Evolutionary conservation across 2,113 vertebrate genomes (phyloP).

Genomic region (Otus sunia): DNA sequence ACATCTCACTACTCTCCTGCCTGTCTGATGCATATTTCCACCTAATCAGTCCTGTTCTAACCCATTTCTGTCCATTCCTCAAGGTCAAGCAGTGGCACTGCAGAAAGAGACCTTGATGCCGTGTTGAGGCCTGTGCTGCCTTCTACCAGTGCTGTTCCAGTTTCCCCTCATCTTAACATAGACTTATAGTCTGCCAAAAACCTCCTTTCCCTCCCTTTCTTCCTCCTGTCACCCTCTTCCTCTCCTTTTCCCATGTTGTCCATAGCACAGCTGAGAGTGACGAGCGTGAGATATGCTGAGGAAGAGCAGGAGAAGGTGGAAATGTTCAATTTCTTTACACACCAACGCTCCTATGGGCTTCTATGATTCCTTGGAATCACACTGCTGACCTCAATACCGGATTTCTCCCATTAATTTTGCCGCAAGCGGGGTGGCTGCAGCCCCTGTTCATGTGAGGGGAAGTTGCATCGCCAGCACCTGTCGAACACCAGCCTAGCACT

Average conservation of each 20-base stretch:
- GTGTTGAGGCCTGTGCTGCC: rapidly evolving
- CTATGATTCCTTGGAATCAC: neutral
- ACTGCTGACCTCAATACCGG: neutral
- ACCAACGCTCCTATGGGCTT: neutral
- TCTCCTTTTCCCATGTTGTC: neutral
- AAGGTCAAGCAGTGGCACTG: neutral
- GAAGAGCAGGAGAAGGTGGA: neutral
- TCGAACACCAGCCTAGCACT: neutral
- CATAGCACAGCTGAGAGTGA: neutral
- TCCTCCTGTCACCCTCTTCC: neutral
- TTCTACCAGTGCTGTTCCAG: neutral
- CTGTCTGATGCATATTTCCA: neutral
- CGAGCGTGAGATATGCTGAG: neutral
- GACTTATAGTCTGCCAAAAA: neutral
- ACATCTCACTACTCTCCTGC: neutral
- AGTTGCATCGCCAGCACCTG: constrained; percentile 42
- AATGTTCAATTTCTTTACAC: rapidly evolving
- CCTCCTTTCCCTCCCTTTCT: neutral
- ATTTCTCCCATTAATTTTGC: neutral
- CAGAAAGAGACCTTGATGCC: neutral
- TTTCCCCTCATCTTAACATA: neutral
- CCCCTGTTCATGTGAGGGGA: neutral
- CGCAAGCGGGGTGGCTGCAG: neutral
- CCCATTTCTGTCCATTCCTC: neutral
- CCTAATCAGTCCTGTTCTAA: neutral